Conservation (phyloP, 2,888 invertebrate species). For the Platycheirus rosarum region DNA sequence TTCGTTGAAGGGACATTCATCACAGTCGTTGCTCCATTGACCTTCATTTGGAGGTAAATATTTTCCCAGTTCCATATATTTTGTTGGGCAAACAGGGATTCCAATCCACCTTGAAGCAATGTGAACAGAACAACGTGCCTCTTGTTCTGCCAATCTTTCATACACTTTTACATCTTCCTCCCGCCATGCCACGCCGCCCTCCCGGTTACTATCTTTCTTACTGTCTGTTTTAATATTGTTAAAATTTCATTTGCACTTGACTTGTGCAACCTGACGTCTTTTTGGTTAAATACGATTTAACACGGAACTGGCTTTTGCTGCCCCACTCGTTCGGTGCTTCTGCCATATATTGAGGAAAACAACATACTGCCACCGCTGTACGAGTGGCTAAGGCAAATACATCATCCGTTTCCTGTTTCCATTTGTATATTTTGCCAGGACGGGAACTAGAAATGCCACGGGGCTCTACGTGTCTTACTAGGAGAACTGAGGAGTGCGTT, state of each 20-base stretch:
- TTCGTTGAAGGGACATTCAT: constrained; percentile 11
- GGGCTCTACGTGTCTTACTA: constrained; percentile 26
- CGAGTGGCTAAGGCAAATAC: constrained; percentile 71
- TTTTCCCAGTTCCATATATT: constrained; percentile 49
- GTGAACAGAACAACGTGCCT: background rate
- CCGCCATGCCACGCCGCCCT: background rate
- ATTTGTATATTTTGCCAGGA: constrained; percentile 30
- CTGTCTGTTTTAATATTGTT: constrained; percentile 66
- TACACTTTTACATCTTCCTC: background rate
- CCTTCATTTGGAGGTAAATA: constrained; percentile 69
- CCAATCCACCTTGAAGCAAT: constrained; percentile 33
- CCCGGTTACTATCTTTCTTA: constrained; percentile 15
- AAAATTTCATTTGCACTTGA: constrained; percentile 73
- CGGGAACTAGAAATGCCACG: constrained; percentile 49
- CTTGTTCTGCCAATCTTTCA: constrained; percentile 7
- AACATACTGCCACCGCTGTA: constrained; percentile 46
- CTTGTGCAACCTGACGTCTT: constrained; percentile 74
- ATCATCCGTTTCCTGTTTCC: constrained; percentile 72
- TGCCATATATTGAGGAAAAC: constrained; percentile 34
- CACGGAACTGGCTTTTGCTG: constrained; percentile 54
- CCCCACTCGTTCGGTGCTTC: background rate
- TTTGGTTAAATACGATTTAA: constrained; percentile 73
- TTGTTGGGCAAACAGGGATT: constrained; percentile 50
- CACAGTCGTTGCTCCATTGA: constrained; percentile 57
- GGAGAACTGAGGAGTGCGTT: constrained; percentile 42